Base-by-base conservation (phyloP, 2,113 vertebrate species). In the Gavia stellata region DNA sequence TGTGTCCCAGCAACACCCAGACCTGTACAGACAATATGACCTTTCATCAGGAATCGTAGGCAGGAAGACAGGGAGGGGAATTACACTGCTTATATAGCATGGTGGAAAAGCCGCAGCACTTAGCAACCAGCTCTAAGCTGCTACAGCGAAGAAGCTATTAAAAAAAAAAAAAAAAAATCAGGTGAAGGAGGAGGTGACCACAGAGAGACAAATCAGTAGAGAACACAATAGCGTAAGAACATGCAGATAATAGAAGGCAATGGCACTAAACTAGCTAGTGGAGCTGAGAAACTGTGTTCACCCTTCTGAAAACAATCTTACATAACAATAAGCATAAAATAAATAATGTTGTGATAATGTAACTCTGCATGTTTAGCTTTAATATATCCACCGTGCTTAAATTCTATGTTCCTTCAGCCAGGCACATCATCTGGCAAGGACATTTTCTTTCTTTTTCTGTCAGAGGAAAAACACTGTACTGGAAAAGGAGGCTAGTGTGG, bases 1-100 rank as follows among this genome's bases (percentile, higher is more conserved):
- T 4, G 23, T 19, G 34, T 9, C 14, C n/a, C 38, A 20, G 38
- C 45, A 40, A 8, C 2, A 5, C 14, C n/a, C 50, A 33, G 40
- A 6, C 38, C 34, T 2, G 14, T 5, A 10, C 2, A 1, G 36
- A 2, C 8, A 6, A 34, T 4, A 24, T 0, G 1, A 8, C 23
- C 47, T 33, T 16, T 6, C 28, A 15, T 34, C 53, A 10, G 58
- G 42, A 28, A 16, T 7, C 53, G 17, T 8, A 5, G 12, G 4
- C 18, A 17, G 34, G 33, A 21, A 11, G 29, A 10, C 24, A 31
- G 11, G 13, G 40, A 40, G 16, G n/a, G n/a, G 17, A 20, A 12
- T n/a, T 6, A 10, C 47, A 14, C 45, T 7, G 25, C 58, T 66
- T 12, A 9, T 1, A 25, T 0, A 36, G 73, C 1, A 6, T 5